phyloP scores from a whole-genome alignment of 2,888 invertebrate genomes.

The Coremacera marginata region DNA sequence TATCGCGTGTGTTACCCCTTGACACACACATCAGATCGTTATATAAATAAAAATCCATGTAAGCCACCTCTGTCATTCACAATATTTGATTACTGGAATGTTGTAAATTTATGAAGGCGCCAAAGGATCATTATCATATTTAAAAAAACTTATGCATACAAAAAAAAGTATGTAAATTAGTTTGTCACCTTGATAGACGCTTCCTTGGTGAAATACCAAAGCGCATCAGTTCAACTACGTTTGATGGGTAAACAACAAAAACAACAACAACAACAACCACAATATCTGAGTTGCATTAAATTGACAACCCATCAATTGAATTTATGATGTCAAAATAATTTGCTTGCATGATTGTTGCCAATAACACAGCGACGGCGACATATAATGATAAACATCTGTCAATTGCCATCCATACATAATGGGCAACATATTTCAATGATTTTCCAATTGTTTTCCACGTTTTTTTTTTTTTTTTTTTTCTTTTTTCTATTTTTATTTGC shows the following conservation, averaged over 20 bases:
- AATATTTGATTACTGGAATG: not conserved
- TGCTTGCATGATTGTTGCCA: constrained; percentile 22
- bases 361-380: constrained; percentile 28
- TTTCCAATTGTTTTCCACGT: constrained; percentile 24
- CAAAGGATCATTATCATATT: not conserved
- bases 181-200: constrained; percentile 6
- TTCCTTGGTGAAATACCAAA: not conserved
- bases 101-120: not conserved
- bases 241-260: not conserved
- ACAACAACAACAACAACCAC: not conserved
- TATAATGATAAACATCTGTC: constrained; percentile 41
- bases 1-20: too few species aligned
- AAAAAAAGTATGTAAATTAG: not conserved
- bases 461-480: not conserved
- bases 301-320: constrained; percentile 25
- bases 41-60: too few species aligned
- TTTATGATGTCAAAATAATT: constrained; percentile 36
- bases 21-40: too few species aligned
- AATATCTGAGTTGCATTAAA: not conserved
- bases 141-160: not conserved
- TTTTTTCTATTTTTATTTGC: not conserved
- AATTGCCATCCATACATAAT: constrained; percentile 25
- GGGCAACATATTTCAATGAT: constrained; percentile 29
- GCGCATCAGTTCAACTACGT: not conserved
- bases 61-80: too few species aligned